These are phyloP conservation scores for Orthonychiurus folsomi DNA, from an alignment of 2,888 invertebrate genomes.

Conservation along the genomic window DNA sequence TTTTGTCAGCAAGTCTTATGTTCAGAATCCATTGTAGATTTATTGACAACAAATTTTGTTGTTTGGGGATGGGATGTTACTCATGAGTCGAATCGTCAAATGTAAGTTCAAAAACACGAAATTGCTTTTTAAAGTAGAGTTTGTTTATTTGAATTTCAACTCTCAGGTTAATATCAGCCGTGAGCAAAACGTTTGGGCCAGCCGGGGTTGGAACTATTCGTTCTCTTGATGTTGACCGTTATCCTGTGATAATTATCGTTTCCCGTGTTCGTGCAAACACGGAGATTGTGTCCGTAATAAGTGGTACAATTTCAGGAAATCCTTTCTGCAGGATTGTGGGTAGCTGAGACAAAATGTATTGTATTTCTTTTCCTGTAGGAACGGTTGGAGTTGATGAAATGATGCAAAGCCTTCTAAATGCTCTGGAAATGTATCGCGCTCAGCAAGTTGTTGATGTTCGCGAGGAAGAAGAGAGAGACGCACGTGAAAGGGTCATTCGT, in stretches of 20 bases:
- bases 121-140: conserved; percentile 1
- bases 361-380: no score
- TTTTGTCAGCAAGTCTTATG: conserved; percentile 93
- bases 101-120: conserved; percentile 49
- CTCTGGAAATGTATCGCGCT: conserved; percentile 70
- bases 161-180: conserved; percentile 61
- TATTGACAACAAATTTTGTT: conserved; percentile 79
- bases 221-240: conserved; percentile 72
- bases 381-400: conserved; percentile 66
- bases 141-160: not conserved
- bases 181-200: conserved; percentile 67
- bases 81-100: conserved; percentile 70
- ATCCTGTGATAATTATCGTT: conserved; percentile 81
- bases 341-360: no score
- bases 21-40: conserved; percentile 80
- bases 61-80: conserved; percentile 98
- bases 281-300: conserved; percentile 81
- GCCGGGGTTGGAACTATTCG: conserved; percentile 75
- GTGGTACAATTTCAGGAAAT: no score
- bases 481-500: conserved; percentile 75
- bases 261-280: conserved; percentile 79
- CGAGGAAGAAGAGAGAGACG: conserved; percentile 79
- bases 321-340: not conserved
- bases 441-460: conserved; percentile 67
- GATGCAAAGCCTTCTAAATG: conserved; percentile 74